Evolutionary conservation across 2,113 vertebrate species (phyloP).

Genomic region (Catharus fuscescens): DNA sequence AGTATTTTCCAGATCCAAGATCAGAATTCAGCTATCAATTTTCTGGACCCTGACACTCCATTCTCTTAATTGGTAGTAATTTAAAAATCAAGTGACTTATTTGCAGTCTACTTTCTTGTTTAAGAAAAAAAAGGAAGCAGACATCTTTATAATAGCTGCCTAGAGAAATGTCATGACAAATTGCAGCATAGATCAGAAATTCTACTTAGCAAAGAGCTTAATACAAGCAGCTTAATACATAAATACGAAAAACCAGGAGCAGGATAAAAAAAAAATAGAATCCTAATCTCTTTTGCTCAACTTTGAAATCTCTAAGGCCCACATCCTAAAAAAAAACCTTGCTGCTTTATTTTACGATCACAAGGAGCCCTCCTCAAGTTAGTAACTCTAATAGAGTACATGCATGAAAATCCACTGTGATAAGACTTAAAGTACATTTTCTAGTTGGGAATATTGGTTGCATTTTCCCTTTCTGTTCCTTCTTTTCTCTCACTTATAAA

Average conservation of each 20-base stretch:
- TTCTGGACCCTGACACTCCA: slow-evolving; percentile 49
- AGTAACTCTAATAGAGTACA: not conserved
- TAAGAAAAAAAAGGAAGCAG: slow-evolving; percentile 23
- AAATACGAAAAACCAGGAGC: slow-evolving; percentile 58
- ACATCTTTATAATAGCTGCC: slow-evolving; percentile 66
- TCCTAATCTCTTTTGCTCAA: slow-evolving; percentile 68
- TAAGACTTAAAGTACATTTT: not conserved
- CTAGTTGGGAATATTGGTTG: not conserved
- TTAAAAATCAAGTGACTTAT: slow-evolving; percentile 60
- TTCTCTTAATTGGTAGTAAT: slow-evolving; percentile 62
- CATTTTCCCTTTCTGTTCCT: not conserved
- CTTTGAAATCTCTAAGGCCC: slow-evolving; percentile 53
- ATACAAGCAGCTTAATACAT: slow-evolving; percentile 65
- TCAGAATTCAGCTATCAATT: slow-evolving; percentile 63
- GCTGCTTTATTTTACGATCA: not conserved
- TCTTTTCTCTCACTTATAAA: not conserved
- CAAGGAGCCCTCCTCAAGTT: not conserved
- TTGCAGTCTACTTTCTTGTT: slow-evolving; percentile 57
- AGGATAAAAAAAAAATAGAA: slow-evolving; percentile 49
- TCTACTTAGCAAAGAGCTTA: slow-evolving; percentile 61
- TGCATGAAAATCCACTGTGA: not conserved
- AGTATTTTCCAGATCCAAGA: slow-evolving; percentile 63
- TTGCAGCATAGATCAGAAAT: slow-evolving; percentile 62
- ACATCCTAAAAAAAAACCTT: slow-evolving; percentile 13
- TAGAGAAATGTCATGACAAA: slow-evolving; percentile 67